These are phyloP conservation scores for Andricus curvator DNA, from an alignment of 2,888 invertebrate genomes.

Conservation along the genomic window DNA sequence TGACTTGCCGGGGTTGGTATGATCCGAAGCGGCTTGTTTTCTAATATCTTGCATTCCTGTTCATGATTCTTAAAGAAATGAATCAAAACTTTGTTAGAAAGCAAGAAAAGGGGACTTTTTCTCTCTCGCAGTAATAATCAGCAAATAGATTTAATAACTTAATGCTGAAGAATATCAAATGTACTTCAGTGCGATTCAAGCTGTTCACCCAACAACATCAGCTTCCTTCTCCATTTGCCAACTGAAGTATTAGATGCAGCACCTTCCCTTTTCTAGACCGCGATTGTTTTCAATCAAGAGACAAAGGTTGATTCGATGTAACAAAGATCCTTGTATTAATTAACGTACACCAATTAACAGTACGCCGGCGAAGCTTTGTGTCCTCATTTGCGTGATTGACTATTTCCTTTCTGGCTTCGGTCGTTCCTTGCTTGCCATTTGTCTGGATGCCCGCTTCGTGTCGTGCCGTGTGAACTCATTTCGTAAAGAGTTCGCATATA, in stretches of 20 bases:
- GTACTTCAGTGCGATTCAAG: background rate
- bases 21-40: too few species aligned
- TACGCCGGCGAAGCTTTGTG: slow-evolving; percentile 60
- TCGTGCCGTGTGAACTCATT: slow-evolving; percentile 56
- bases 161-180: background rate
- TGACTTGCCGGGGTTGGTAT: too few species aligned
- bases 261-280: background rate
- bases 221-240: slow-evolving; percentile 10
- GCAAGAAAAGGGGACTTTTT: too few species aligned
- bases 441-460: slow-evolving; percentile 42
- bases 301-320: slow-evolving; percentile 52
- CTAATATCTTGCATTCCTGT: too few species aligned
- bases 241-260: background rate
- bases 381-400: slow-evolving; percentile 64
- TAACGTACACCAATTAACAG: slow-evolving; percentile 66
- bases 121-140: too few species aligned
- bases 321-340: slow-evolving; percentile 63
- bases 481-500: slow-evolving; percentile 55
- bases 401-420: slow-evolving; percentile 61
- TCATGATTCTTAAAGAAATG: too few species aligned
- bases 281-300: slow-evolving; percentile 53
- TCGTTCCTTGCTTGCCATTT: slow-evolving; percentile 42
- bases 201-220: background rate
- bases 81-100: too few species aligned
- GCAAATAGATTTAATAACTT: too few species aligned